phyloP scores from a whole-genome alignment of 2,888 invertebrate species.

The Eupithecia tripunctaria region DNA sequence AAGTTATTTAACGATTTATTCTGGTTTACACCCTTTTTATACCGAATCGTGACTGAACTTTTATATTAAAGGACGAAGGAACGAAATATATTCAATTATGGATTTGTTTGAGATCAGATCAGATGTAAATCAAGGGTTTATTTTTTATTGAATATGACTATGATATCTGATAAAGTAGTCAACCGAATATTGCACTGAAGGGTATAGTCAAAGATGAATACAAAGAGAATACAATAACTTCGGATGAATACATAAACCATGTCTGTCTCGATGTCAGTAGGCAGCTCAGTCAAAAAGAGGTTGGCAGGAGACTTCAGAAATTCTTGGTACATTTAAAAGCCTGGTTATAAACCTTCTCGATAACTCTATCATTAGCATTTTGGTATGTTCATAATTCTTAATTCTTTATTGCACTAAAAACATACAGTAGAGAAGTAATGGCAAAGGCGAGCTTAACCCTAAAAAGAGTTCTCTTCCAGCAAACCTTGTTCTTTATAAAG shows the following conservation, averaged over 20 bases:
- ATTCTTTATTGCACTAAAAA: too few relatives aligned
- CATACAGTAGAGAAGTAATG: too few relatives aligned
- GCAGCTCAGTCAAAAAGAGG: neutral
- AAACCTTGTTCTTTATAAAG: too few relatives aligned
- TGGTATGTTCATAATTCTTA: too few relatives aligned
- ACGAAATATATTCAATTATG: slow-evolving; percentile 1
- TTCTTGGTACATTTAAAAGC: neutral
- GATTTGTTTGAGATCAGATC: slow-evolving; percentile 4
- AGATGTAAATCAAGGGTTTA: slow-evolving; percentile 1
- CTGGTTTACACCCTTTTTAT: slow-evolving; percentile 15
- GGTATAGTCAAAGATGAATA: neutral
- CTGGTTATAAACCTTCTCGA: neutral
- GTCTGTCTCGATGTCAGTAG: neutral
- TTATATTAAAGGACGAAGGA: neutral
- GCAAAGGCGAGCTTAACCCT: too few relatives aligned
- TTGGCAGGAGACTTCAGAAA: neutral
- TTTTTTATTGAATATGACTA: neutral
- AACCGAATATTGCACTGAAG: neutral
- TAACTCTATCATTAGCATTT: neutral
- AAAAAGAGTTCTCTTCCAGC: too few relatives aligned
- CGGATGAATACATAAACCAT: too few relatives aligned
- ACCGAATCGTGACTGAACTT: neutral
- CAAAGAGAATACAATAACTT: too few relatives aligned
- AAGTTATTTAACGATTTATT: slow-evolving; percentile 20
- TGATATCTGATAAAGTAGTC: neutral